phyloP scores from a whole-genome alignment of 2,888 invertebrate genomes.

The Hypolimnas misippus region DNA sequence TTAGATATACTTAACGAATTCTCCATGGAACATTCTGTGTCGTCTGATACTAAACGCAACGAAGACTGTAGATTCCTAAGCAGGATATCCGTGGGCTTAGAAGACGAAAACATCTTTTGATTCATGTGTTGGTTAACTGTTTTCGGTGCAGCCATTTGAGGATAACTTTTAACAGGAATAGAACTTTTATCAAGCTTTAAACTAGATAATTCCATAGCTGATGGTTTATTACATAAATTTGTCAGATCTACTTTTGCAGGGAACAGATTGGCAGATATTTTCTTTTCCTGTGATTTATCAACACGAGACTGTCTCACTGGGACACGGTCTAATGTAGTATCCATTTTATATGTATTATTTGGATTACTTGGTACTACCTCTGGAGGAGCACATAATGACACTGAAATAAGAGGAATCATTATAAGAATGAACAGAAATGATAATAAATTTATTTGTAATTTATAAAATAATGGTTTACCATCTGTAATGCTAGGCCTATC shows the following conservation, averaged over 20 bases:
- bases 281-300: slow-evolving; percentile 41
- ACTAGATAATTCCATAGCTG: slow-evolving; percentile 17
- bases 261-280: slow-evolving; percentile 26
- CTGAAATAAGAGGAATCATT: slow-evolving; percentile 43
- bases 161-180: slow-evolving; percentile 16
- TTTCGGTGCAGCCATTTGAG: slow-evolving; percentile 26
- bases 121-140: slow-evolving; percentile 27
- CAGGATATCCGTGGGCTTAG: slow-evolving; percentile 59
- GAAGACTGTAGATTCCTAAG: slow-evolving; percentile 59
- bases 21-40: slow-evolving; percentile 64
- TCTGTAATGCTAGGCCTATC: slow-evolving; percentile 68
- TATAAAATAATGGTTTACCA: slow-evolving; percentile 52
- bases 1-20: slow-evolving; percentile 73
- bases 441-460: neutral
- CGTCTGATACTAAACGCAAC: slow-evolving; percentile 55
- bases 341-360: slow-evolving; percentile 54
- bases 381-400: slow-evolving; percentile 47
- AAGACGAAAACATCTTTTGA: slow-evolving; percentile 45
- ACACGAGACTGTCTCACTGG: slow-evolving; percentile 68
- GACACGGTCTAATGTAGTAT: slow-evolving; percentile 66
- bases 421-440: neutral
- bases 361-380: slow-evolving; percentile 46
- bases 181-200: slow-evolving; percentile 21
- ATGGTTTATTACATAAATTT: slow-evolving; percentile 20
- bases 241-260: slow-evolving; percentile 21